Base-by-base conservation (phyloP, 2,797 vertebrate species). In the Lophotriccus pileatus region DNA sequence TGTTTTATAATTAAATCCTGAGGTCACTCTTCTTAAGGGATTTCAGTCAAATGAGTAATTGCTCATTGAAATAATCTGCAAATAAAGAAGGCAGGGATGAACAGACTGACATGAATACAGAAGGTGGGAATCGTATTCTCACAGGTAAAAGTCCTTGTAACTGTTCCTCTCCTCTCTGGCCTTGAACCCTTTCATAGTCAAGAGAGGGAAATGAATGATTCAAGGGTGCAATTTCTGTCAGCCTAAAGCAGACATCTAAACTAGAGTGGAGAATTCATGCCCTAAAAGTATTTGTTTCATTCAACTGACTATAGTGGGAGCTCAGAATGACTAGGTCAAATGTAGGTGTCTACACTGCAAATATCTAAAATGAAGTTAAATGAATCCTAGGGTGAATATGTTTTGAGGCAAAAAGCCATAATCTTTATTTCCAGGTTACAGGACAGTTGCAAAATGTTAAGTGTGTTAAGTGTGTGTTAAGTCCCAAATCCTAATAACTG, bases 1-100 rank as follows among this genome's bases (percentile, higher is more conserved):
- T 78, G 58, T 41, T 88, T 93, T 76, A 20, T 60, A 95, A 87
- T 89, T 95, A 91, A 94, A 94, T 93, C 89, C 77, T 74, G 55
- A 19, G 63, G 55, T 58, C 27, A 10, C 32, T 25, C 58, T 72
- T 94, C 92, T 74, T 60, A 34, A 84, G 73, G 76, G 63, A 32
- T 74, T 93, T 94, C 68, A 78, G 3, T 89, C n/a, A 73, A 87
- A 32, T 34, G 53, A 56, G 14, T 67, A 84, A 88, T 84, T 84
- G 56, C 32, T 80, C 44, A 50, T 21, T 87, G 82, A 81, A 91
- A 91, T 72, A 77, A 92, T 50, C 49, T 59, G 53, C 82, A 93
- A 85, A 80, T 64, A 75, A 75, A 81, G 49, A 85, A 89, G 53
- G 32, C 7, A 5, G 30, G 24, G 10, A 43, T 58, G 50, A 78